A percentile compares a stretch with the other conserved stretches of the same genome.
Conservation (phyloP, 2,113 vertebrate genomes). For the Philantomba maxwellii region DNA sequence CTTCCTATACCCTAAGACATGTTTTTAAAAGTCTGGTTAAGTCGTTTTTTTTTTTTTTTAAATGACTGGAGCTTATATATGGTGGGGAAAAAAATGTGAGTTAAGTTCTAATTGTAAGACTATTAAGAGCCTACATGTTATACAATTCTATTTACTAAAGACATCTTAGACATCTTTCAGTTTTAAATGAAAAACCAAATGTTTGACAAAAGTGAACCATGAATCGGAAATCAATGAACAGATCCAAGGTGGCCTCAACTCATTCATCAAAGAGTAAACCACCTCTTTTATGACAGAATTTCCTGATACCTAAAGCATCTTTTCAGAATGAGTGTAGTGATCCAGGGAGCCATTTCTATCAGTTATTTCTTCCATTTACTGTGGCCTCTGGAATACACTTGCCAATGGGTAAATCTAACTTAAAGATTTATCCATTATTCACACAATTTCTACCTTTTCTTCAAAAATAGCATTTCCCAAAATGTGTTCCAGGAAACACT, state of each 20-base stretch:
- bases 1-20: not conserved
- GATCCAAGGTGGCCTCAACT: not conserved
- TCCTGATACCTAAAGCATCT: not conserved
- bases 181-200: constrained; percentile 26
- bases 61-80: not conserved
- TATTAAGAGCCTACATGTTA: not conserved
- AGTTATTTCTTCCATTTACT: not conserved
- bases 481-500: not conserved
- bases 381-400: not conserved
- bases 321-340: not conserved
- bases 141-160: constrained; percentile 21
- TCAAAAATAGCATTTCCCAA: not conserved
- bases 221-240: constrained; percentile 28
- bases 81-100: not conserved
- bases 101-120: not conserved
- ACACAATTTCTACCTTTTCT: not conserved
- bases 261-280: constrained; percentile 11
- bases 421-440: not conserved
- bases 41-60: not conserved
- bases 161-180: not conserved
- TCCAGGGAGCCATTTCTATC: not conserved
- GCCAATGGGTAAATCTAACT: not conserved
- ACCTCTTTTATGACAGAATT: constrained; percentile 21
- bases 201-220: constrained; percentile 22
- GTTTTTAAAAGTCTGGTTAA: not conserved